Evolutionary conservation across 2,797 vertebrate genomes (phyloP).

Genomic region (Eulemur albifrons): DNA sequence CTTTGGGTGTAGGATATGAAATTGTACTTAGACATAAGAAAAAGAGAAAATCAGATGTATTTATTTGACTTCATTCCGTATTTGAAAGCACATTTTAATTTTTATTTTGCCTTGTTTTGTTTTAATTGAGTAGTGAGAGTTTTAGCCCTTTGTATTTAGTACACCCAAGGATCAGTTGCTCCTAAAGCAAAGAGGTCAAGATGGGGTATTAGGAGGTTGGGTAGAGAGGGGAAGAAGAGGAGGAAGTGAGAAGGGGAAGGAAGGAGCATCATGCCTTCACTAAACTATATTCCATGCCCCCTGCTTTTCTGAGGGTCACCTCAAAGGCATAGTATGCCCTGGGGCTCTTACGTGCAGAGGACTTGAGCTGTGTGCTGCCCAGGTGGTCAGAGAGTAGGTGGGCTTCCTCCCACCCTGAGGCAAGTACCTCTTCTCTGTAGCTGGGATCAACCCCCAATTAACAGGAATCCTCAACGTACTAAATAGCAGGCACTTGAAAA

Average conservation of each 20-base stretch:
- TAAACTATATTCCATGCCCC: slow-evolving; percentile 66
- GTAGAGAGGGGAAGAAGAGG: not conserved
- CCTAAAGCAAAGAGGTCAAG: slow-evolving; percentile 54
- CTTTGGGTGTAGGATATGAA: slow-evolving; percentile 94
- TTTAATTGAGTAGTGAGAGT: slow-evolving; percentile 82
- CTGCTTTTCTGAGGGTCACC: slow-evolving; percentile 61
- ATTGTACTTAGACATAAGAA: slow-evolving; percentile 86
- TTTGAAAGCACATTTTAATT: slow-evolving; percentile 89
- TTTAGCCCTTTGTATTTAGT: slow-evolving; percentile 74
- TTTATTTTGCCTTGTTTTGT: slow-evolving; percentile 84
- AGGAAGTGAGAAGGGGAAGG: not conserved
- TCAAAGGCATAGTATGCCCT: not conserved
- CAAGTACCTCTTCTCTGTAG: not conserved
- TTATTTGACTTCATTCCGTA: slow-evolving; percentile 96
- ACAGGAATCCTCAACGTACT: slow-evolving; percentile 71
- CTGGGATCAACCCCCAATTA: slow-evolving; percentile 31
- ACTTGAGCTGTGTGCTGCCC: slow-evolving; percentile 41
- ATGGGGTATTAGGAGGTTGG: not conserved
- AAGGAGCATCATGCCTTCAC: slow-evolving; percentile 35
- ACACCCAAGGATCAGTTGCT: slow-evolving; percentile 65
- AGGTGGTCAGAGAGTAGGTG: slow-evolving; percentile 13
- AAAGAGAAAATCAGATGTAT: slow-evolving; percentile 91
- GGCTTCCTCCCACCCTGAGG: not conserved
- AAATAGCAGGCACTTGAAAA: slow-evolving; percentile 81
- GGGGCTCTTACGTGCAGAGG: slow-evolving; percentile 61